Conservation (phyloP, 2,888 invertebrate genomes). For the Athripsodes cinereus region DNA sequence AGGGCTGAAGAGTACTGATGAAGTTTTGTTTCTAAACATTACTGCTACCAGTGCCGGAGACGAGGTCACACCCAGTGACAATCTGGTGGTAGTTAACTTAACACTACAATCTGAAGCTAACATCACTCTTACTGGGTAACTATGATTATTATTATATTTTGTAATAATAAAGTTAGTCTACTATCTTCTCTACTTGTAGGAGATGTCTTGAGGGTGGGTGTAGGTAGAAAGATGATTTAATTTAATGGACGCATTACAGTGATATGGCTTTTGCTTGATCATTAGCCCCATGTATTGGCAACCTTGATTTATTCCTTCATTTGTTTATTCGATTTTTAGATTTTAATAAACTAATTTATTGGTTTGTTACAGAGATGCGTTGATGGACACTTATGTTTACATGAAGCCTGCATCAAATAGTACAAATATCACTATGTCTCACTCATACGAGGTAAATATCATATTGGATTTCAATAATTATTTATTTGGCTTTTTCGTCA, state of each 20-base stretch:
- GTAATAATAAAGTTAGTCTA: too few species aligned
- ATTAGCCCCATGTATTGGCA: too few species aligned
- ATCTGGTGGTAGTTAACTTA: constrained; percentile 26
- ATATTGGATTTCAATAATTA: too few species aligned
- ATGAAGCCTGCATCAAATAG: constrained; percentile 16
- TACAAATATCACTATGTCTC: constrained; percentile 24
- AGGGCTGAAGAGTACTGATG: constrained; percentile 13
- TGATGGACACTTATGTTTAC: constrained; percentile 28
- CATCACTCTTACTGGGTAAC: constrained; percentile 30
- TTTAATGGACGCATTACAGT: too few species aligned
- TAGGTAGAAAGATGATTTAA: too few species aligned
- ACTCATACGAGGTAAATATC: constrained; percentile 28
- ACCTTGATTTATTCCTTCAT: too few species aligned
- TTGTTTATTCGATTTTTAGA: too few species aligned
- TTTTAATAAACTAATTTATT: too few species aligned
- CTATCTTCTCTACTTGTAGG: too few species aligned
- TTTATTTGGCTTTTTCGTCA: too few species aligned
- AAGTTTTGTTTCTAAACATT: constrained; percentile 28
- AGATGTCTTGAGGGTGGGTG: too few species aligned
- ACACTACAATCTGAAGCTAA: constrained; percentile 28
- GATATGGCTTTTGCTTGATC: too few species aligned
- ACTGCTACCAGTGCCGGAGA: constrained; percentile 30
- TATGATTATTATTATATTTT: background rate
- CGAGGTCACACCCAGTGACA: constrained; percentile 29
- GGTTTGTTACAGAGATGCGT: constrained; percentile 26